Evolutionary conservation across 2,113 vertebrate species (phyloP), one percentile per base, ranked within the genome.

Genomic region (Neogobius melanostomus): DNA sequence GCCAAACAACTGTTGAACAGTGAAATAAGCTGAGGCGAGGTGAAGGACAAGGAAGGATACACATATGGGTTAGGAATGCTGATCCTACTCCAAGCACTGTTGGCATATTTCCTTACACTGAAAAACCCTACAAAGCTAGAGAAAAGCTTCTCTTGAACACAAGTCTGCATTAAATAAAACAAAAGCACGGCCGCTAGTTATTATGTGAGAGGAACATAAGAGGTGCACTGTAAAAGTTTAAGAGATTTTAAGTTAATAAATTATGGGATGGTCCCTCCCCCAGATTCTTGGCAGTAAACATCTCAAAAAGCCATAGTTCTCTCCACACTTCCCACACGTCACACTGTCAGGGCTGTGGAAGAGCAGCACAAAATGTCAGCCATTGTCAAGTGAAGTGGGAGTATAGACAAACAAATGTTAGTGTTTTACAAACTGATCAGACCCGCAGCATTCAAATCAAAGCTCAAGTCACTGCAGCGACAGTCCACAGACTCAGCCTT

Each of bases 1-100:
- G 89, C 89, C 91, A 90, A 92, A 85, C 86, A 89, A 93, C 85
- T 87, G 90, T 83, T 89, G 86, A 93, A 92, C 88, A 93, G 90
- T 4, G 72, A 89, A 76, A 90, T 80, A 86, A 82, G 64, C 76
- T 79, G 61, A 84, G 67, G 76, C 10, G 49, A 92, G 81, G 91
- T 87, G 92, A 93, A 92, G 85, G 91, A 92, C 84, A 88, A 92
- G 75, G 72, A 86, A 80, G 79, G 75, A 91, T 82, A 77, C 82
- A 85, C 85, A 88, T 81, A 86, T 84, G 88, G 85, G 76, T 85
- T 85, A 88, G 86, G 84, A 91, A 92, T 88, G 85, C 82, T 81
- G 80, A 81, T 82, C 76, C 70, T 57, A 52, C 74, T 86, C 74
- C 71, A 77, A 78, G 44, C 71, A 81, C 85, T 82, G 50, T 74